These are phyloP conservation scores for Anisognathus igniventris DNA, from an alignment of 2,797 vertebrate species.

Conservation along the genomic window DNA sequence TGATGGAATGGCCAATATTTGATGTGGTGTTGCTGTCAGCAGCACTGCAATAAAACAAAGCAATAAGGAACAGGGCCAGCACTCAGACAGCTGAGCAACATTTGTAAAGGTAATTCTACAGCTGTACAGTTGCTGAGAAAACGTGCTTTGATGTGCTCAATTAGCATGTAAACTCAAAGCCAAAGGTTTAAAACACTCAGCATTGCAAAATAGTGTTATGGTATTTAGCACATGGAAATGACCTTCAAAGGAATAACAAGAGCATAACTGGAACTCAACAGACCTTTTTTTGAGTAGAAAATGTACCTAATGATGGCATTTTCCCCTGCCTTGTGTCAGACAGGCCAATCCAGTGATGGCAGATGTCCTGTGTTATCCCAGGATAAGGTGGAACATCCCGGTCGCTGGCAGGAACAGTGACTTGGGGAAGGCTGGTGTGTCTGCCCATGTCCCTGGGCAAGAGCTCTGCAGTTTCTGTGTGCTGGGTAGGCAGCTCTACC, in stretches of 20 bases:
- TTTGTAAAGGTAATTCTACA: not conserved
- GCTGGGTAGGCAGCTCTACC: not conserved
- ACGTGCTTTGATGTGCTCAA: not conserved
- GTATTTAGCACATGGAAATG: not conserved
- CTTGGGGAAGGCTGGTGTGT: not conserved
- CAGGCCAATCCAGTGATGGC: not conserved
- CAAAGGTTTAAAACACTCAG: not conserved
- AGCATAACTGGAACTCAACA: not conserved
- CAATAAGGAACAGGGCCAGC: not conserved
- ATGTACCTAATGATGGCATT: not conserved
- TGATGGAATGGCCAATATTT: not conserved
- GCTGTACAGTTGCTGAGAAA: not conserved
- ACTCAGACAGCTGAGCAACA: not conserved
- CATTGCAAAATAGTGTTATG: not conserved
- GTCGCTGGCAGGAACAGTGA: too few species aligned
- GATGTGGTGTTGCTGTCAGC: not conserved
- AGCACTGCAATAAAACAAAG: not conserved
- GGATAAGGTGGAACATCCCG: not conserved
- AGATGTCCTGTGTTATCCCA: not conserved
- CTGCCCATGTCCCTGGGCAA: accelerated
- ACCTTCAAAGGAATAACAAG: not conserved
- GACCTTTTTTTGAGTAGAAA: not conserved
- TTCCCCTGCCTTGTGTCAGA: not conserved
- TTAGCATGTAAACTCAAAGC: not conserved
- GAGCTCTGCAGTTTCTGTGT: not conserved